phyloP scores from a whole-genome alignment of 1,140 invertebrate species.

The Stegodyphus mimosarum region DNA sequence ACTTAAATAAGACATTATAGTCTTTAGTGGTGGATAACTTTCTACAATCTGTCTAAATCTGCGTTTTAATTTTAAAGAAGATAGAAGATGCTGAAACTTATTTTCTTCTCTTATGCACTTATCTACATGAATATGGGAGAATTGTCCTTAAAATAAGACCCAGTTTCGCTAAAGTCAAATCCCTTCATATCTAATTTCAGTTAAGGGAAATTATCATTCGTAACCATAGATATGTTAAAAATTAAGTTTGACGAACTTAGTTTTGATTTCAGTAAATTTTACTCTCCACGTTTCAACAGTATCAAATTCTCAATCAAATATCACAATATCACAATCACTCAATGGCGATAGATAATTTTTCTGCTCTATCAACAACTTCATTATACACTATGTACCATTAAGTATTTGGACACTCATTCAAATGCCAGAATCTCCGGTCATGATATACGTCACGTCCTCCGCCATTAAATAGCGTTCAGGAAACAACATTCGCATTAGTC shows the following conservation, averaged over 20 bases:
- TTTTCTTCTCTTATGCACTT: not conserved
- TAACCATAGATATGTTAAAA: not conserved
- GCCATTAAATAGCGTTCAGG: too few relatives aligned
- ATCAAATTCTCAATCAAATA: not conserved
- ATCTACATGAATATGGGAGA: not conserved
- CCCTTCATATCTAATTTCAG: not conserved
- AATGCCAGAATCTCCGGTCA: too few relatives aligned
- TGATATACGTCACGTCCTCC: too few relatives aligned
- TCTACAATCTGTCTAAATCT: not conserved
- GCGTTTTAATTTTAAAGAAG: not conserved
- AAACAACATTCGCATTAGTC: too few relatives aligned
- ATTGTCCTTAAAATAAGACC: not conserved
- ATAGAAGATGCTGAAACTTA: not conserved
- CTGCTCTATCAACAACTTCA: too few relatives aligned
- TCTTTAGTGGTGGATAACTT: not conserved
- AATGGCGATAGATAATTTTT: too few relatives aligned
- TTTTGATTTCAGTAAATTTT: not conserved
- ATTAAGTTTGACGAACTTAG: not conserved
- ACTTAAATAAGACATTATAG: too few relatives aligned
- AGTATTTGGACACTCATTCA: too few relatives aligned
- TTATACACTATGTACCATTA: too few relatives aligned
- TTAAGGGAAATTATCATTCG: not conserved
- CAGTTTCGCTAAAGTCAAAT: not conserved
- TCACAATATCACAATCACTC: not conserved
- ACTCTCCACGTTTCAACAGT: not conserved